Base-by-base conservation (phyloP, 2,113 vertebrate genomes). In the Ancistrus triradiatus region DNA sequence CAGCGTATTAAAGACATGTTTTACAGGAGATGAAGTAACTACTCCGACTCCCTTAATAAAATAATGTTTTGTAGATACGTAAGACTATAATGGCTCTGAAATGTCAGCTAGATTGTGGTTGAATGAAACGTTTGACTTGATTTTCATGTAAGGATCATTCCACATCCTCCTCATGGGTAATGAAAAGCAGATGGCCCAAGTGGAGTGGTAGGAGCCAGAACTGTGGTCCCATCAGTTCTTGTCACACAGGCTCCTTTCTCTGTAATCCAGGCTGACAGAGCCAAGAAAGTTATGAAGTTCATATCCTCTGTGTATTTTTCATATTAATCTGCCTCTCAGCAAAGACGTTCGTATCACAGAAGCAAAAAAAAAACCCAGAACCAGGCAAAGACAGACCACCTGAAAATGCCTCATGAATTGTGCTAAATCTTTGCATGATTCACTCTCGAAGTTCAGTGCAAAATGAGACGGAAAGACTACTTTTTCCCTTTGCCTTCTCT, bases 281-380 rank as follows among this genome's bases (percentile, higher is more conserved):
- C 85, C 85, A 85, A 81, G 84, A 85, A 88, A 88, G 84, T 86
- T 83, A 82, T 85, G 80, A 85, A 85, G 84, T 84, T 80, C 77
- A 86, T 85, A 80, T 84, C 83, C 85, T 84, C 79, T 84, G 66
- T 80, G 80, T 77, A 61, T 77, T 78, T 81, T 83, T 80, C 81
- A 84, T 81, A 79, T 84, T 81, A 85, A 87, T 84, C 84, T 84
- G 82, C 81, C 85, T 84, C 75, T 83, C 74, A 76, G 77, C 7
- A 59, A 66, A 69, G 73, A n/a, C n/a, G n/a, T n/a, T n/a, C n/a
- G n/a, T n/a, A n/a, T n/a, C n/a, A n/a, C n/a, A n/a, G n/a, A n/a
- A n/a, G n/a, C n/a, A n/a, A n/a, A n/a, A n/a, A n/a, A n/a, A n/a
- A 63, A 63, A 78, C 80, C 80, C 78, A 76, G 53, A 73, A 66